Base-by-base conservation (phyloP, 2,797 vertebrate species). In the Eutrigla gurnardus region DNA sequence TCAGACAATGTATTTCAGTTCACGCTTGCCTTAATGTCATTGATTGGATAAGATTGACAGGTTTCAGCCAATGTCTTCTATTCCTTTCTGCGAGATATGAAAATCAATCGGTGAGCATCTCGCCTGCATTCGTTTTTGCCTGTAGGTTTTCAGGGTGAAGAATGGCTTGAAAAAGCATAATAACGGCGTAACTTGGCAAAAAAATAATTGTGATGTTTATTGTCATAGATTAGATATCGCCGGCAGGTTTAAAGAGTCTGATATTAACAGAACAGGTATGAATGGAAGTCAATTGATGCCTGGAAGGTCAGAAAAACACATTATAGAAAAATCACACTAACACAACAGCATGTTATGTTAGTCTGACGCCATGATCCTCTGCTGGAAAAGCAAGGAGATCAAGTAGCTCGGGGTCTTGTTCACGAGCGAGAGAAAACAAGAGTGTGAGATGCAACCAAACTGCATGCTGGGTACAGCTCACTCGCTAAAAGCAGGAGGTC, bases 31-130 rank as follows among this genome's bases (percentile, higher is more conserved):
- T n/a, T 6, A 0, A 36, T 53, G 54, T n/a, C 0, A 15, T 63
- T 46, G 61, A 13, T 37, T 36, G 13, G 12, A 12, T 10, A 39
- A 9, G 17, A 11, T 25, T 25, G 12, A 35, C 11, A 49, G 4
- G 10, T 32, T 52, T 33, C 10, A 49, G 33, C 9, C 33, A 37
- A 47, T 17, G 11, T 6, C 32, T 68, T 63, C 4, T 40, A 32
- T 32, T n/a, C 0, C 32, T 72, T 33, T 57, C 52, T 57, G 39
- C 40, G n/a, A 67, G 3, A 25, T 49, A 57, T 72, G 13, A 36
- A 73, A 32, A 59, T 40, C 8, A 59, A 47, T 42, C 12, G 45
- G 37, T 14, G 50, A 61, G 42, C 43, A 50, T 43, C 10, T 60
- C 66, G 55, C 40, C 59, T 47, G 25, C 14, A 47, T 62, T 67